Evolutionary conservation across 2,113 vertebrate genomes (phyloP), one percentile per base, ranked within the genome.

Genomic region (Psittacula cyanocephala): DNA sequence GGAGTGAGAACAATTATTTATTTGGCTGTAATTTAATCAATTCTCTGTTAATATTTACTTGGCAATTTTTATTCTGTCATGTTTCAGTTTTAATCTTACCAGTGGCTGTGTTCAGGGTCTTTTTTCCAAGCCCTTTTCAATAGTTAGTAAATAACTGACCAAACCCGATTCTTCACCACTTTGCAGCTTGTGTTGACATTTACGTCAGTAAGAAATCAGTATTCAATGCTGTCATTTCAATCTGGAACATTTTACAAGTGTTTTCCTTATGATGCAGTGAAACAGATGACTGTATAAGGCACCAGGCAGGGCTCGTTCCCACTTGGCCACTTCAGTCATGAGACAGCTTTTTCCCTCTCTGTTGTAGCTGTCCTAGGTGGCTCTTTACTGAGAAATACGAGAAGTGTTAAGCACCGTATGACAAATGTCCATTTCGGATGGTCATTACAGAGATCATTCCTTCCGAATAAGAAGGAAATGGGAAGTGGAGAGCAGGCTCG

Each of bases 11-110:
- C 7, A 75, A 27, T 91, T 46, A 95, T 89, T 88, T 85, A 92
- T 95, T 95, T 89, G 41, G 28, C 17, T 88, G 53, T 59, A 93
- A 81, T 93, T 78, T 91, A 87, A 77, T 89, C 69, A 55, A 35
- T 31, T 57, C 6, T 86, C 24, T 80, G 75, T 85, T 96, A 94
- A 91, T 81, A 47, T 94, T 94, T 67, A 74, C 46, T 71, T 88
- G n/a, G 77, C 16, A 88, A 64, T 53, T 94, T 84, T 86, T 94
- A 68, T 71, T 91, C 68, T 60, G 68, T 88, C 33, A 22, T 60
- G 28, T 95, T 91, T 25, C 88, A 81, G 29, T 77, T 94, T 63
- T 28, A 94, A 29, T 93, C 69, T 70, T 90, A 84, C 60, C 79
- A 72, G 23, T 60, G 22, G 4, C 46, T n/a, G 8, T 49, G 22